A percentile compares a stretch with the other conserved stretches of the same genome.
Conservation (phyloP, 1,140 invertebrate genomes). For the Pomacea maculata region DNA sequence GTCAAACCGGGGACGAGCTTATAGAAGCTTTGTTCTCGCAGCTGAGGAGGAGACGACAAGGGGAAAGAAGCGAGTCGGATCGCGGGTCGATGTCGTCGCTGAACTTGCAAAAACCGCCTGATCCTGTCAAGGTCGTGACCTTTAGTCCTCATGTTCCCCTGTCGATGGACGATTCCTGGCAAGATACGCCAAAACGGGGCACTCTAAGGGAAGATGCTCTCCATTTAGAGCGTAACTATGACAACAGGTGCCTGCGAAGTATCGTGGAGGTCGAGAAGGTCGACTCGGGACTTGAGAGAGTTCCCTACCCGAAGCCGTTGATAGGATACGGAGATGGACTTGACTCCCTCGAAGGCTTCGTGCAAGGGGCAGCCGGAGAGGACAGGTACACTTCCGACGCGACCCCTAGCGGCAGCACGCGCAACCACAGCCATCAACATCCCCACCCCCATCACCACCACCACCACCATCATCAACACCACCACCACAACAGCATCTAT, state of each 20-base stretch:
- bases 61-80: too few species aligned
- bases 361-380: too few species aligned
- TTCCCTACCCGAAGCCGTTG: too few species aligned
- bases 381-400: too few species aligned
- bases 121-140: constrained; percentile 15
- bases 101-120: neutral
- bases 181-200: neutral
- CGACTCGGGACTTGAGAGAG: neutral
- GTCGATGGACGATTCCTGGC: constrained; percentile 15
- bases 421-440: neutral
- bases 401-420: neutral
- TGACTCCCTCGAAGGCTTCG: neutral
- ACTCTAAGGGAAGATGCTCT: neutral
- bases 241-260: neutral
- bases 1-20: constrained; percentile 19
- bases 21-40: constrained; percentile 14
- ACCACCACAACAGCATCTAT: constrained; percentile 13
- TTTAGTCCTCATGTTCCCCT: constrained; percentile 19
- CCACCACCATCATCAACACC: neutral
- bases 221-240: neutral
- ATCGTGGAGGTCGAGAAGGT: neutral
- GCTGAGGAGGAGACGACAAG: neutral
- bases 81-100: too few species aligned
- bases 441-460: neutral
- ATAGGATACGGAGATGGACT: neutral